These are phyloP conservation scores for Haemorhous mexicanus DNA, from an alignment of 2,113 vertebrate species.

Conservation along the genomic window DNA sequence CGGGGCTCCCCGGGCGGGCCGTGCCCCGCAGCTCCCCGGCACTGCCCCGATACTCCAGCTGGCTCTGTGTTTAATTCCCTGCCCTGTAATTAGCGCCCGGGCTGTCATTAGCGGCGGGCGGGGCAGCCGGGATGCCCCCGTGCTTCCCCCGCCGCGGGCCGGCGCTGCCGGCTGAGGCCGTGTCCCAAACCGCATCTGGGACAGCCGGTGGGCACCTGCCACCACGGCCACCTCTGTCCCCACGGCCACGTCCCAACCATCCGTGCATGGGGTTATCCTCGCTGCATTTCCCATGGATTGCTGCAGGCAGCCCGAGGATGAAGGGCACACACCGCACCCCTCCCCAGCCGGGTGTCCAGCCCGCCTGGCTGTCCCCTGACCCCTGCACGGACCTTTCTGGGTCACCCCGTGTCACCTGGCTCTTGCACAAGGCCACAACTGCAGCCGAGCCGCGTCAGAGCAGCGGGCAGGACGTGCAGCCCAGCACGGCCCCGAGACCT, in stretches of 20 bases:
- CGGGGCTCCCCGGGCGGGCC: neutral
- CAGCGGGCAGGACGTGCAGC: fast-evolving
- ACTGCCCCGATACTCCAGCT: neutral
- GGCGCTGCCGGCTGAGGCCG: fast-evolving
- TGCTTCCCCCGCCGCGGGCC: neutral
- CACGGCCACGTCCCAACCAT: fast-evolving
- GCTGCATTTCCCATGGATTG: fast-evolving
- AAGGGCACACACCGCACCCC: fast-evolving
- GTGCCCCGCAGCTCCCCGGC: neutral
- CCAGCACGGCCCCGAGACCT: neutral
- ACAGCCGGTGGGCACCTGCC: neutral
- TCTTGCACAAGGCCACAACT: neutral
- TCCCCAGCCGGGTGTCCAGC: neutral
- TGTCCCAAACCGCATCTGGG: fast-evolving
- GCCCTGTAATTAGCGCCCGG: neutral
- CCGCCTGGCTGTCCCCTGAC: neutral
- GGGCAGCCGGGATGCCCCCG: neutral
- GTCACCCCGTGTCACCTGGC: neutral
- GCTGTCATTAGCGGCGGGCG: neutral
- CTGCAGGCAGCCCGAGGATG: fast-evolving
- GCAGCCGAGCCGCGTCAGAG: neutral
- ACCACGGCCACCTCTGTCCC: neutral
- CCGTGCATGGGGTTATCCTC: fast-evolving
- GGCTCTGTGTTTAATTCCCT: neutral
- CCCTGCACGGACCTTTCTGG: neutral